These are phyloP conservation scores for Lamellibrachia columna DNA, from an alignment of 2,888 invertebrate species.

Conservation along the genomic window DNA sequence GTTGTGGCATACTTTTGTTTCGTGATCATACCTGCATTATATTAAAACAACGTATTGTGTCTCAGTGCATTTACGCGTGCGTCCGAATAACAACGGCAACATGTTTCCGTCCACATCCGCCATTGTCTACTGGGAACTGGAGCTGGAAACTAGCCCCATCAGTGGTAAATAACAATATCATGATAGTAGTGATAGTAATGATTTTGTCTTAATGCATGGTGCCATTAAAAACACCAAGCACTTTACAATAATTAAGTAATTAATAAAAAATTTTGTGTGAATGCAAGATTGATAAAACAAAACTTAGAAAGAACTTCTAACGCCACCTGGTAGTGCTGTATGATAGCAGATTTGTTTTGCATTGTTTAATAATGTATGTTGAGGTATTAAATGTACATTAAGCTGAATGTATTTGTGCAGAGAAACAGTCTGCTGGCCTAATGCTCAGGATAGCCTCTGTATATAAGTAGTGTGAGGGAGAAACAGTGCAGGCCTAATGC, in stretches of 20 bases:
- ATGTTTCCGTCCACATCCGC: conserved; percentile 62
- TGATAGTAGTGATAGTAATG: neutral
- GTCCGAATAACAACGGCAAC: conserved; percentile 59
- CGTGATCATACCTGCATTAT: neutral
- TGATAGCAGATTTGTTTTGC: neutral
- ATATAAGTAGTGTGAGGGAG: too few species aligned
- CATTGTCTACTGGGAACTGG: conserved; percentile 64
- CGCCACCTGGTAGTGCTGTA: neutral
- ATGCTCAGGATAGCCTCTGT: too few species aligned
- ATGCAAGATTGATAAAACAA: neutral
- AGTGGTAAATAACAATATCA: conserved; percentile 35
- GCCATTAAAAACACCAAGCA: neutral
- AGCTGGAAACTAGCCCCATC: conserved; percentile 46
- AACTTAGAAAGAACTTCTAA: neutral
- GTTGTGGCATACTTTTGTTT: neutral
- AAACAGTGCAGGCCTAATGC: too few species aligned
- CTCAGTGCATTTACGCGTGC: conserved; percentile 61
- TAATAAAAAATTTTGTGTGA: neutral
- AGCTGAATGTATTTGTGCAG: neutral
- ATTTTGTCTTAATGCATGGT: too few species aligned
- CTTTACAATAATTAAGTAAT: neutral
- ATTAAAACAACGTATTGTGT: conserved; percentile 10
- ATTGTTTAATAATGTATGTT: neutral
- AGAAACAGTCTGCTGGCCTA: neutral
- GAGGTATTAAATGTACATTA: neutral